Evolutionary conservation across 2,797 vertebrate genomes (phyloP).

Genomic region (Poeciliopsis turneri): DNA sequence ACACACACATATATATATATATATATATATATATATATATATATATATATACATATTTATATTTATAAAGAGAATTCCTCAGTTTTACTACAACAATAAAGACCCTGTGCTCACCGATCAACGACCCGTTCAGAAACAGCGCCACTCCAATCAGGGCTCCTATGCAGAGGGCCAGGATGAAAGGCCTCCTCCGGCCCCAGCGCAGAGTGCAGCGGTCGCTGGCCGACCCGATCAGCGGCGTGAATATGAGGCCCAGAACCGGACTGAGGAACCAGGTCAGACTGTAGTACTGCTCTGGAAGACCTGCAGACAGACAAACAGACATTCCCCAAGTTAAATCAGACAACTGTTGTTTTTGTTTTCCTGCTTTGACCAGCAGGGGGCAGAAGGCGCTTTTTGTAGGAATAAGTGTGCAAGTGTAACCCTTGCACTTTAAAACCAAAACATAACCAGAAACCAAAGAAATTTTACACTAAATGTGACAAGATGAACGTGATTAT

Average conservation of each 20-base stretch:
- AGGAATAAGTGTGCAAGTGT: background rate
- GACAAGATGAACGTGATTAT: background rate
- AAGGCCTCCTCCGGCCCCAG: constrained; percentile 95
- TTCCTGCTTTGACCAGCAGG: constrained; percentile 35
- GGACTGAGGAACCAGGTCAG: constrained; percentile 99
- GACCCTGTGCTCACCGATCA: constrained; percentile 84
- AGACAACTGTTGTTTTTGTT: background rate
- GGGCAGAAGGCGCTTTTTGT: constrained; percentile 39
- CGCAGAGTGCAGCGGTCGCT: constrained; percentile 95
- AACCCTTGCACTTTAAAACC: background rate
- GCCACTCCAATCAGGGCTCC: constrained; percentile 93
- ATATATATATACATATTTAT: too few relatives aligned
- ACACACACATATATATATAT: too few relatives aligned
- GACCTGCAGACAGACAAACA: constrained; percentile 81
- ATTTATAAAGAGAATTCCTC: background rate
- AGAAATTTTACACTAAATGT: background rate
- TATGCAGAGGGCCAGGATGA: constrained; percentile 92
- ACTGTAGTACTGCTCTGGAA: constrained; percentile 99
- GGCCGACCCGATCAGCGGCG: constrained; percentile 94
- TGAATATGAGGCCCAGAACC: constrained; percentile 93
- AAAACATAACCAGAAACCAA: background rate
- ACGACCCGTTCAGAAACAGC: constrained; percentile 95
- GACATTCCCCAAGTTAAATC: background rate
- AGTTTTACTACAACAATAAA: background rate
- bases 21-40: too few relatives aligned